Base-by-base conservation (phyloP, 2,888 invertebrate species). In the Leptinotarsa rubiginosa region DNA sequence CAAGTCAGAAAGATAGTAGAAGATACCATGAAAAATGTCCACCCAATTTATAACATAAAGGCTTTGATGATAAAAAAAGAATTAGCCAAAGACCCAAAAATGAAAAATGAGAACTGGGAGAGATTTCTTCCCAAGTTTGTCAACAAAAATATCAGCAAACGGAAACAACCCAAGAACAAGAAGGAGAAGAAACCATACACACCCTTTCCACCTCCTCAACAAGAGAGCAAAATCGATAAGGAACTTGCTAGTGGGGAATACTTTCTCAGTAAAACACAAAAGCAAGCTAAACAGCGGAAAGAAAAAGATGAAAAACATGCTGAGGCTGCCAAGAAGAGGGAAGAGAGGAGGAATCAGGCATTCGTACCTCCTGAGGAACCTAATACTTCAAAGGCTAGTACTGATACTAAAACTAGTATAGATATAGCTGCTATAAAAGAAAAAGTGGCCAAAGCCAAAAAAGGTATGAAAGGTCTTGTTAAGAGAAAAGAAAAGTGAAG, bases 11-110 rank as follows among this genome's bases (percentile, higher is more conserved):
- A 95, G 81, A 96, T 99, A 83, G 96, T 96, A 1, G 94, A 95
- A 85, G 99, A 99, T 82, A 98, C 98, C 0, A 98, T 99, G 98
- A 96, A 96, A 85, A 99, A 99, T 87, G 92, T 99, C 72, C 99
- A 99, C 89, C 99, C 99, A 1, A 97, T 99, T 87, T 99, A 98
- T 86, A 98, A 98, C 84, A 97, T 99, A 1, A 96, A 98, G 89
- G 95, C 96, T 2, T 88, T 99, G 69, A 99, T 99, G 98, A 98
- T 99, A 69, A 99, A 99, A 87, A 91, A 94, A 81, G 98, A 99
- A 88, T 88, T 99, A 72, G 94, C 95, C 83, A 98, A 97, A 88
- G 97, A 99, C 89, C 95, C 97, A 0, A 93, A 93, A 84, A 87
- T 99, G 71, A 95, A 94, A 86, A 93, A 96, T 87, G 97, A 98